Base-by-base conservation (phyloP, 2,113 vertebrate genomes). In the Caloenas nicobarica region DNA sequence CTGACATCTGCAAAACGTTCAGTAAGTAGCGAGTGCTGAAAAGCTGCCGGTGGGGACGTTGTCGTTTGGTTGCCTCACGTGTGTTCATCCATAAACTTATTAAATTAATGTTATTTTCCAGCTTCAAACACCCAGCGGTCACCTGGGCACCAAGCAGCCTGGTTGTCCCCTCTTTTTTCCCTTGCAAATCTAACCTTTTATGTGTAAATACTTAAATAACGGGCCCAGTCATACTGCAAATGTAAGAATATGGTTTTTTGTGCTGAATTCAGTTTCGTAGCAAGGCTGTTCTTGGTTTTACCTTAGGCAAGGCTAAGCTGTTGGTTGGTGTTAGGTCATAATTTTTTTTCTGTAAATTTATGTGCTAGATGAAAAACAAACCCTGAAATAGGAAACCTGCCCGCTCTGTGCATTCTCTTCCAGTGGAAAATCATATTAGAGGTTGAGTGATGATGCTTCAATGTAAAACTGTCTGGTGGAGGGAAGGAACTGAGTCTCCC, bases 1-100 rank as follows among this genome's bases (percentile, higher is more conserved):
- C 99, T 4, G 99, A 99, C 98, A 99, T 99, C 98, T 99, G 99
- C 98, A 99, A 99, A 97, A 99, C 99, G 5, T 99, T 99, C 97
- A 99, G 99, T 99, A 98, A 99, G 99, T 99, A 97, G 79, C 57
- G 3, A 44, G 71, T 56, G 84, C 18, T 16, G 11, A 34, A 50
- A 53, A 70, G 46, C 34, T 0, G 1, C 64, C 2, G 2, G 6
- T 1, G 16, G 21, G 58, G 17, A 61, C 38, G 23, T 81, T 25
- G 6, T 14, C 3, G 0, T 8, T 62, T 0, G 5, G 9, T 76
- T 86, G 10, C 44, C 44, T 3, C 11, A 19, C 33, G 10, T 1
- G 21, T 48, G 31, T 2, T 51, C 51, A 2, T 76, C 28, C 53
- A n/a, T 34, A 13, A 46, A 40, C 28, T 19, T 24, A 14, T 9